Evolutionary conservation across 2,888 invertebrate genomes (phyloP), one percentile per base, ranked within the genome.

Genomic region (Clepsis dumicolana): DNA sequence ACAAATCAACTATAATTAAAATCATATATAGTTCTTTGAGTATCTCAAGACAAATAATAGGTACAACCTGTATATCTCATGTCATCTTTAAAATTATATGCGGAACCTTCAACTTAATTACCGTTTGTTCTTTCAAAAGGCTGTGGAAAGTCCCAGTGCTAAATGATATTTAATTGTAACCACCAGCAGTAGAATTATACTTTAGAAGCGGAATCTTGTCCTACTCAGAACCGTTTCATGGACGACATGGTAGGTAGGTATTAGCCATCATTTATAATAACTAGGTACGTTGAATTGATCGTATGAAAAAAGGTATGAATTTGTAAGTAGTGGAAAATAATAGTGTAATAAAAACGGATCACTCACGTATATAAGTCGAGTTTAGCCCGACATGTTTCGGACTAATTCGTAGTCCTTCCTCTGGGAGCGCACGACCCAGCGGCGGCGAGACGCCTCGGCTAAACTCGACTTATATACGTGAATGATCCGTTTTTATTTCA

Each of bases 141-240:
- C 48, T 3, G 18, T 32, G 60, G 60, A 61, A 61, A 61, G 60
- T 48, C 60, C 60, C 60, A 44, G 21, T 14, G 29, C 56, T 35
- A 35, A 54, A 48, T n/a, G 60, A 18, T 29, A 61, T 32, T 29
- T 48, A 48, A 61, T 48, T 61, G 60, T 61, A 61, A 48, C 60
- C 18, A 24, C 7, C n/a, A 14, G 29, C 27, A 14, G 38, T 44
- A 27, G 16, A 27, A 48, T 61, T 29, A 25, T 18, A 61, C 29
- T 18, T 21, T 21, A 48, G 60, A 48, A 7, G 60, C 48, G 48
- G 60, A 32, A 4, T 48, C 3, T n/a, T 29, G 16, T 38, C 7
- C 14, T 38, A 41, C 7, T 35, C 32, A 24, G 25, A 52, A 7
- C 25, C 5, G n/a, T 14, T 25, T 14, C n/a, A 52, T 52, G 25